phyloP scores from a whole-genome alignment of 2,113 vertebrate species.

The Pionites leucogaster region DNA sequence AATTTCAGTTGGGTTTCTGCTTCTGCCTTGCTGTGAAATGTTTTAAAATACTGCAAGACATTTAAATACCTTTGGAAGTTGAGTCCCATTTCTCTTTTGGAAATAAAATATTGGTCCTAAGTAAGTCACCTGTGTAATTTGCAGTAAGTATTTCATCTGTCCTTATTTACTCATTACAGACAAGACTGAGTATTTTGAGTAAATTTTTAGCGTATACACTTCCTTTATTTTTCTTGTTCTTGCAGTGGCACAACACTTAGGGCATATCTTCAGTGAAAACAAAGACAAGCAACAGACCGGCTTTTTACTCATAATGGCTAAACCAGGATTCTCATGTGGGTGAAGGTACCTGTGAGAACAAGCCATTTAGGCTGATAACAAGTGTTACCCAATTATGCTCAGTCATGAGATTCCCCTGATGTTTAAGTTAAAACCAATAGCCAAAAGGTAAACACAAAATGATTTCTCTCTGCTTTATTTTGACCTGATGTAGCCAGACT shows the following conservation, averaged over 20 bases:
- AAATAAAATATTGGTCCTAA: not conserved
- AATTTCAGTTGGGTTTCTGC: not conserved
- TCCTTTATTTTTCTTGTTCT: not conserved
- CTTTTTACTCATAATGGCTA: not conserved
- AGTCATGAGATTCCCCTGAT: not conserved
- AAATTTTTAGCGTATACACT: not conserved
- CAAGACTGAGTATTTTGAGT: not conserved
- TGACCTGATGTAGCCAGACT: not conserved
- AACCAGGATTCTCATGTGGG: not conserved
- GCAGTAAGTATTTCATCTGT: not conserved
- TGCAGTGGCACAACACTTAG: not conserved
- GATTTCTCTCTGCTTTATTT: not conserved
- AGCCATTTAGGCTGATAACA: not conserved
- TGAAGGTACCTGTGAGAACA: not conserved
- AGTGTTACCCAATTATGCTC: not conserved
- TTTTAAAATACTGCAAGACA: not conserved
- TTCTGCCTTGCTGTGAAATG: not conserved
- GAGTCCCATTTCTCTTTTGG: not conserved
- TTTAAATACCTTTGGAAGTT: not conserved
- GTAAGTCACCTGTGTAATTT: not conserved
- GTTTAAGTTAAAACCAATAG: not conserved
- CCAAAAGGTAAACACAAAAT: not conserved
- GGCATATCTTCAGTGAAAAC: not conserved
- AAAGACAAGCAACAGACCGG: not conserved
- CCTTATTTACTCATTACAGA: not conserved